Conservation (phyloP, 1,140 invertebrate species). For the Apis mellifera region DNA sequence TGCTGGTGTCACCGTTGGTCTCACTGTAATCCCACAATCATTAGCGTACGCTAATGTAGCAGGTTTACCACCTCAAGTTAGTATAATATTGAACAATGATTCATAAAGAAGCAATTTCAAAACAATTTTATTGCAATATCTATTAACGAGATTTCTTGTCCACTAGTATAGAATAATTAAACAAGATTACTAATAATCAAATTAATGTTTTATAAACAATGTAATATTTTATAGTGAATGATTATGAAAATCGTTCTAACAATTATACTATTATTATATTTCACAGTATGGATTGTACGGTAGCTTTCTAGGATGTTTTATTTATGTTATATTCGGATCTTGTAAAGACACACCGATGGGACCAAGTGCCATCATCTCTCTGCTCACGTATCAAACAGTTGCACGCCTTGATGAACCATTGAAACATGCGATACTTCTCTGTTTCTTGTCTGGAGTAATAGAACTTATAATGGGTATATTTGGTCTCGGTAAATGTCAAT, state of each 20-base stretch:
- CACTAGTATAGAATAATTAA: no score
- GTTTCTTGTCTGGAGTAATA: conserved; percentile 90
- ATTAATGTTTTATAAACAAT: no score
- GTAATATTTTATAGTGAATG: no score
- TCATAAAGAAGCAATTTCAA: no score
- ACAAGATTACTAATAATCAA: no score
- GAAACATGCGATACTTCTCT: conserved; percentile 90
- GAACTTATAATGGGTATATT: conserved; percentile 93
- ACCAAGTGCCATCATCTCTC: conserved; percentile 91
- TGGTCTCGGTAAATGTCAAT: conserved; percentile 86
- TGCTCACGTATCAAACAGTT: conserved; percentile 90
- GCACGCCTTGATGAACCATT: conserved; percentile 83
- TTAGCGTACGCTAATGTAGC: conserved; percentile 93
- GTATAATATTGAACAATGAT: neutral
- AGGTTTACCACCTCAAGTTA: conserved; percentile 87
- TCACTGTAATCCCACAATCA: conserved; percentile 91
- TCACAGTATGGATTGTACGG: conserved; percentile 93
- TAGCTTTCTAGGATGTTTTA: conserved; percentile 94
- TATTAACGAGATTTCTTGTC: no score
- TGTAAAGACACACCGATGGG: conserved; percentile 95
- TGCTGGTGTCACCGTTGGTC: conserved; percentile 92
- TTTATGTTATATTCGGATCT: conserved; percentile 95
- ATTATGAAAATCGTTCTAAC: no score
- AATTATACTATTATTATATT: neutral
- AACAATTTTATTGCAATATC: no score